Conservation (phyloP, 2,888 invertebrate genomes). For the Frankliniella intonsa region DNA sequence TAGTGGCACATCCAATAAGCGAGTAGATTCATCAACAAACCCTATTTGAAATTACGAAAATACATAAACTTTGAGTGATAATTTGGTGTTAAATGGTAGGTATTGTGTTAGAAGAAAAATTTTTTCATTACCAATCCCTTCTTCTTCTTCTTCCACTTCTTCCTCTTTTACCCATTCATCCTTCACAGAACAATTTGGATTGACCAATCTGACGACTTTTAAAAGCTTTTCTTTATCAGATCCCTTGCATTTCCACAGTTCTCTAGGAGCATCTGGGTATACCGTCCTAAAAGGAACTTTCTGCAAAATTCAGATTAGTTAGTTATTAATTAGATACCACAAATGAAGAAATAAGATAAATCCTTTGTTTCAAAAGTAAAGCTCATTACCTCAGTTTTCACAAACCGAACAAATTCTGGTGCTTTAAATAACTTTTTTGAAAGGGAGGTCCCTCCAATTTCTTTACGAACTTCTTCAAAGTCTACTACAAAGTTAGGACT, state of each 20-base stretch:
- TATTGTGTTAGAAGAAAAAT: neutral
- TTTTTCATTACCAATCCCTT: conserved; percentile 36
- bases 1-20: conserved; percentile 43
- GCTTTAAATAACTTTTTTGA: conserved; percentile 50
- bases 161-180: conserved; percentile 44
- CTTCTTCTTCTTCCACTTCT: conserved; percentile 46
- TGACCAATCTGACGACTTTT: conserved; percentile 50
- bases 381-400: conserved; percentile 42
- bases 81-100: too few relatives aligned
- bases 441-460: conserved; percentile 48
- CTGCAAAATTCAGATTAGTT: conserved; percentile 40
- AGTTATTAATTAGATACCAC: conserved; percentile 9
- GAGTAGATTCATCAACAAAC: conserved; percentile 38
- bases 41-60: conserved; percentile 34
- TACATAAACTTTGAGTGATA: too few relatives aligned
- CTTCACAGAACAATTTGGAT: conserved; percentile 33
- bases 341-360: conserved; percentile 42
- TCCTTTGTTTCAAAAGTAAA: conserved; percentile 45
- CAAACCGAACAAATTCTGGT: conserved; percentile 51
- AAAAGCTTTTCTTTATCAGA: conserved; percentile 50
- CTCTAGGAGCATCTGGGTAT: conserved; percentile 53
- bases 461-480: conserved; percentile 49
- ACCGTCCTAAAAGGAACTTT: conserved; percentile 52
- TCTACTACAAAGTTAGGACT: conserved; percentile 53
- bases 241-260: conserved; percentile 53